These are phyloP conservation scores for Argopecten irradians DNA, from an alignment of 1,140 invertebrate genomes.

Conservation along the genomic window DNA sequence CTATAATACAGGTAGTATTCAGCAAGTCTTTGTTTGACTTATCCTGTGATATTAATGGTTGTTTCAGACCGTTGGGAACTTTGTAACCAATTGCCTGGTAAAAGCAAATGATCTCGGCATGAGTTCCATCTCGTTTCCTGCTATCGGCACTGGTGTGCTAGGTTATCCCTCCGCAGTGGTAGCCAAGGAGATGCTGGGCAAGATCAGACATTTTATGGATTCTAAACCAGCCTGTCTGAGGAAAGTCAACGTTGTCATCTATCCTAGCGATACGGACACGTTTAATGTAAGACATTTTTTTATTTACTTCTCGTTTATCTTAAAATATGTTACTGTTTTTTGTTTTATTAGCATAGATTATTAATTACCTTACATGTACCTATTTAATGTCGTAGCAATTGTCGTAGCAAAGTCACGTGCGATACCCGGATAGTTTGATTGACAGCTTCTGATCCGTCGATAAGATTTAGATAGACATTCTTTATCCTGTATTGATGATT, in stretches of 20 bases:
- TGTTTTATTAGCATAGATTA: no score
- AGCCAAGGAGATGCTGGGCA: conserved; percentile 29
- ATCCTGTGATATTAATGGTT: neutral
- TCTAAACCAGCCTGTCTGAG: neutral
- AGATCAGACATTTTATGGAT: conserved; percentile 24
- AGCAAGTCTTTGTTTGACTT: neutral
- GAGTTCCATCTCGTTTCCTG: conserved; percentile 42
- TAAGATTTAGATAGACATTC: no score
- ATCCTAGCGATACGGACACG: conserved; percentile 12
- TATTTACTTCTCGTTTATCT: no score
- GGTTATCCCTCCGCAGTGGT: conserved; percentile 41
- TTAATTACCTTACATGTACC: no score
- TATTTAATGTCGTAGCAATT: no score
- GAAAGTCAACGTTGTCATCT: conserved; percentile 34
- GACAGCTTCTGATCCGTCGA: no score
- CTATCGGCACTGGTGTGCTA: conserved; percentile 40
- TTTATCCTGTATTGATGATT: no score
- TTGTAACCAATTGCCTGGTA: conserved; percentile 34
- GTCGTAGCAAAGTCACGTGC: no score
- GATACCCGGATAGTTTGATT: no score
- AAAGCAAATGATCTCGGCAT: neutral
- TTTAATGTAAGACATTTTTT: conserved; percentile 37
- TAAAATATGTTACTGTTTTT: no score
- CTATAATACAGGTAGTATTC: neutral
- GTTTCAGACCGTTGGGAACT: conserved; percentile 17